A percentile compares a stretch with the other conserved stretches of the same genome.
Evolutionary conservation across 2,888 invertebrate species (phyloP).

Genomic region (Cephus rjabovi): DNA sequence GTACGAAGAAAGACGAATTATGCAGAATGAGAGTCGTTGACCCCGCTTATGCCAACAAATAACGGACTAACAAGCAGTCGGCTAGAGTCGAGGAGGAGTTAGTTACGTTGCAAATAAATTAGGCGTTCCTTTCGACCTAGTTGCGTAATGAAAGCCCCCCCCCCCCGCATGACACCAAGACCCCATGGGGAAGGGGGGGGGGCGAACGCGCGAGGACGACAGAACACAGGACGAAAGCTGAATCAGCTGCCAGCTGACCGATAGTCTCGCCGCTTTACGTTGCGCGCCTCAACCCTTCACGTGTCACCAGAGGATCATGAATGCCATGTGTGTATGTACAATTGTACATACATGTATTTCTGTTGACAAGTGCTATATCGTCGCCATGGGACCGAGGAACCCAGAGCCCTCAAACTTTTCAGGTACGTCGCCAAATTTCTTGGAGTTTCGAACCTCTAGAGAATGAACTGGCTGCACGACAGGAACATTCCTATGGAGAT

Average conservation of each 20-base stretch:
- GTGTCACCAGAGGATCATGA: not conserved
- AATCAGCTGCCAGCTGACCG: conserved; percentile 36
- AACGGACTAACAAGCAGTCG: conserved; percentile 55
- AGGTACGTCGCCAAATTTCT: too few relatives aligned
- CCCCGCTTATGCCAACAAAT: conserved; percentile 54
- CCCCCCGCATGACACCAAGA: conserved; percentile 38
- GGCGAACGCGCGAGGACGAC: conserved; percentile 8
- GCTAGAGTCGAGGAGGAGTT: conserved; percentile 40
- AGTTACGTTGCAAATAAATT: conserved; percentile 62
- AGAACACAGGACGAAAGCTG: too few relatives aligned
- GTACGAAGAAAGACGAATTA: conserved; percentile 23
- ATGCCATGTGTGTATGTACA: too few relatives aligned
- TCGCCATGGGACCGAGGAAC: too few relatives aligned
- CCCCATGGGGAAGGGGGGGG: not conserved
- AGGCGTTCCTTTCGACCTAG: conserved; percentile 50
- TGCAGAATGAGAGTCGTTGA: conserved; percentile 52
- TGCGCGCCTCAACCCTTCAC: conserved; percentile 10
- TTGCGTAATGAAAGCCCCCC: conserved; percentile 60
- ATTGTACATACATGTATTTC: too few relatives aligned
- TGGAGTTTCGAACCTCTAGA: too few relatives aligned
- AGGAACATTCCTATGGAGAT: too few relatives aligned
- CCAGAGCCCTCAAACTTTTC: too few relatives aligned
- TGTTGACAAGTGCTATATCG: too few relatives aligned
- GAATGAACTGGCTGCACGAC: too few relatives aligned
- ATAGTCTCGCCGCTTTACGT: conserved; percentile 18